Evolutionary conservation across 2,797 vertebrate species (phyloP).

Genomic region (Girardinus metallicus): DNA sequence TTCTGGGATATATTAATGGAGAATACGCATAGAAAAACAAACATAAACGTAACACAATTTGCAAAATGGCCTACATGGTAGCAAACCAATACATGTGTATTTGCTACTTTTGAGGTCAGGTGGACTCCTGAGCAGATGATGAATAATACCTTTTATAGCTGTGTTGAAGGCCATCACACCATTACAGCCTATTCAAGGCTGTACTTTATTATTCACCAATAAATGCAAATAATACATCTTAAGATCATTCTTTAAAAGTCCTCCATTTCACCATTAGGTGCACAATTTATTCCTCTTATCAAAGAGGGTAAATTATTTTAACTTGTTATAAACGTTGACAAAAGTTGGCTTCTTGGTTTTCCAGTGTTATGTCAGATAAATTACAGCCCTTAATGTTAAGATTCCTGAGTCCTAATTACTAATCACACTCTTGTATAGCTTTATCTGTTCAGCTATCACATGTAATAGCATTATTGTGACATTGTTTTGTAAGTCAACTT

Average conservation of each 20-base stretch:
- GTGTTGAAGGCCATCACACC: not conserved
- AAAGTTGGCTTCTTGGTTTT: not conserved
- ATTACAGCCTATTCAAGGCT: not conserved
- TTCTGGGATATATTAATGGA: not conserved
- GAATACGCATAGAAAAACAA: not conserved
- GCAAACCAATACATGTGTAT: not conserved
- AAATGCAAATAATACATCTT: not conserved
- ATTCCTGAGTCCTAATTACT: constrained; percentile 10
- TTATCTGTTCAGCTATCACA: constrained; percentile 8
- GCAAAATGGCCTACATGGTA: not conserved
- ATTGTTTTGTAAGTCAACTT: constrained; percentile 10
- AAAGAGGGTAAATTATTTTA: not conserved
- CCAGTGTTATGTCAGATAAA: not conserved
- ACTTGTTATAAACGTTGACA: not conserved
- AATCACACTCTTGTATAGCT: constrained; percentile 23
- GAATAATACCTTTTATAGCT: not conserved
- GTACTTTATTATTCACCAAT: not conserved
- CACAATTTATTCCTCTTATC: not conserved
- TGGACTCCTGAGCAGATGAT: not conserved
- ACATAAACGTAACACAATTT: not conserved
- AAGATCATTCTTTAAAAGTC: not conserved
- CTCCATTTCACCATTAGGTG: not conserved
- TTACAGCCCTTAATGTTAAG: not conserved
- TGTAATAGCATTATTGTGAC: constrained; percentile 21
- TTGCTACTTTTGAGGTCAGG: not conserved